These are phyloP conservation scores for Gymnorhina tibicen DNA, from an alignment of 2,113 vertebrate species.

Conservation along the genomic window DNA sequence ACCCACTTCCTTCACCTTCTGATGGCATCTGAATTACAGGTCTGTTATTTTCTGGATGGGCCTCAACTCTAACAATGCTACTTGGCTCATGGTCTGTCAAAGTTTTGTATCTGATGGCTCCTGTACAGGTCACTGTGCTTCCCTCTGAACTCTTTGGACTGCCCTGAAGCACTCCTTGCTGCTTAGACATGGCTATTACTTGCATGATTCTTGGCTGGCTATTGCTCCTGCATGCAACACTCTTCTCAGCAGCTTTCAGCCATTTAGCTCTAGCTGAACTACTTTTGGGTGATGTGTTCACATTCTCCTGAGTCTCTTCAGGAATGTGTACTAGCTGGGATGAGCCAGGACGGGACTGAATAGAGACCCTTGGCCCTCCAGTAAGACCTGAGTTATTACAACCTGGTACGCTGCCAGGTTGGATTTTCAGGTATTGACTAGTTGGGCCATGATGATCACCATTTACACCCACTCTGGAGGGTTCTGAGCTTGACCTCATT, in stretches of 20 bases:
- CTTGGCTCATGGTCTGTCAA: slow-evolving; percentile 86
- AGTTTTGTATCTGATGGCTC: slow-evolving; percentile 83
- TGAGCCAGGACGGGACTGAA: slow-evolving; percentile 92
- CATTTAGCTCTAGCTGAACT: slow-evolving; percentile 87
- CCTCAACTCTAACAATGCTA: slow-evolving; percentile 90
- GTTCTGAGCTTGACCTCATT: slow-evolving; percentile 87
- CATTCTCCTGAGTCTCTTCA: slow-evolving; percentile 90
- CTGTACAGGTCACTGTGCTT: slow-evolving; percentile 84
- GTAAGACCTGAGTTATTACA: slow-evolving; percentile 88
- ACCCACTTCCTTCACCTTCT: slow-evolving; percentile 86
- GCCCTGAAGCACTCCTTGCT: slow-evolving; percentile 91
- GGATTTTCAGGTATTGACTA: slow-evolving; percentile 87
- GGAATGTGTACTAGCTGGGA: slow-evolving; percentile 97
- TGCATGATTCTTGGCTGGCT: slow-evolving; percentile 93
- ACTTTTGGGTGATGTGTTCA: slow-evolving; percentile 80
- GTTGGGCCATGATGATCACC: slow-evolving; percentile 81
- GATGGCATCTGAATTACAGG: slow-evolving; percentile 88
- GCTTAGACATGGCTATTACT: slow-evolving; percentile 97
- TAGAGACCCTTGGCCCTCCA: slow-evolving; percentile 85
- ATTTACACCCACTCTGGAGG: slow-evolving; percentile 81
- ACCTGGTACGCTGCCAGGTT: slow-evolving; percentile 80
- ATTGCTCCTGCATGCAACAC: slow-evolving; percentile 81
- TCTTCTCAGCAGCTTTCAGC: slow-evolving; percentile 91
- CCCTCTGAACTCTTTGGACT: slow-evolving; percentile 86
- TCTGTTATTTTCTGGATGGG: slow-evolving; percentile 89